Evolutionary conservation across 2,113 vertebrate genomes (phyloP), one percentile per base, ranked within the genome.

Genomic region (Isichthys henryi): DNA sequence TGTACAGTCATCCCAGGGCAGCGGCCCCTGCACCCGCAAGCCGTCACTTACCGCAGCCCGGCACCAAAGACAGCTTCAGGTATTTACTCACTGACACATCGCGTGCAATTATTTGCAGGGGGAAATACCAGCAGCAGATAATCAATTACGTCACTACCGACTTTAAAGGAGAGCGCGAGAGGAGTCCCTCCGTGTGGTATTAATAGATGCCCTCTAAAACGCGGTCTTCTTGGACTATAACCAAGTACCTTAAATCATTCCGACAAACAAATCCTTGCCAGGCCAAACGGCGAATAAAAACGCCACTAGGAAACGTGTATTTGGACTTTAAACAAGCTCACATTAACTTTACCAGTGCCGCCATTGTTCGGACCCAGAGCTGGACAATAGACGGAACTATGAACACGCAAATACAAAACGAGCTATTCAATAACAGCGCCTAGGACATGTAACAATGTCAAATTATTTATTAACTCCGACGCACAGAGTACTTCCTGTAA

Each of bases 401-500:
- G 91, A 89, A 91, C 92, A 93, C 92, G 94, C 92, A 94, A 95
- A 95, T 91, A 94, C 80, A 93, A 43, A 94, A 95, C 92, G 93
- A 92, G 56, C 87, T 86, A 91, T 86, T 92, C 19, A 58, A 91
- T 90, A 92, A 89, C 90, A 91, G 93, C 91, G 90, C 91, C 90
- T 86, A 91, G 90, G 89, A 82, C 90, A 84, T 88, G 86, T 87
- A 94, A 91, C 92, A 89, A 93, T 92, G 93, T 93, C 90, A 93
- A 83, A 93, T 93, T 93, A 95, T 95, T 95, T 95, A 95, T 96
- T 93, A 94, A 94, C 93, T 92, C 92, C 77, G 80, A 23, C 91
- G 93, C 93, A 92, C 91, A 89, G 90, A 92, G 91, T 91, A 91
- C 91, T 93, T 94, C 93, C 93, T 93, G 91, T 58, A 31, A 48